phyloP scores from a whole-genome alignment of 2,888 invertebrate genomes.

The Vandiemenella viatica region DNA sequence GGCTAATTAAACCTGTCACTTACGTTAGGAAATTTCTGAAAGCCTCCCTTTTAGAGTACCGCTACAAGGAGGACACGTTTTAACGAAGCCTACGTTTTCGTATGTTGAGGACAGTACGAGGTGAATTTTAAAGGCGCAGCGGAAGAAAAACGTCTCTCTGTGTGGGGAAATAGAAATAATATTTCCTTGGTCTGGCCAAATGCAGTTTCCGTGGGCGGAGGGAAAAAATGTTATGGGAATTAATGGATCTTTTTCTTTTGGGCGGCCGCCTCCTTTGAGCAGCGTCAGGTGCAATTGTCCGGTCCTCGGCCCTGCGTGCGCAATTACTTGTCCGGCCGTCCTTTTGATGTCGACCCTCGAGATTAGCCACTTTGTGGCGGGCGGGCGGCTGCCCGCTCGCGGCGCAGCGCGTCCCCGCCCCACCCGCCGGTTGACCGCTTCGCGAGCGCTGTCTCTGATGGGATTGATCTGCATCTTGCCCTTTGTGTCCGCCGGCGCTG shows the following conservation, averaged over 20 bases:
- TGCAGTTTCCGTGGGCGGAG: no score
- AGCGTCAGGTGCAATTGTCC: not conserved
- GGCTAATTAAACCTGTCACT: no score
- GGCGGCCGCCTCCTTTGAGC: not conserved
- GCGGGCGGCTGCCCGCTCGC: no score
- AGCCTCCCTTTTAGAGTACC: no score
- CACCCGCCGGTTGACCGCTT: not conserved
- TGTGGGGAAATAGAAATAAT: not conserved
- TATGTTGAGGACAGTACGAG: no score
- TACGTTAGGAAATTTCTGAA: no score
- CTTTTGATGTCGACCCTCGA: not conserved
- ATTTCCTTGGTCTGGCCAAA: not conserved
- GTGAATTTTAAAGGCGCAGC: not conserved
- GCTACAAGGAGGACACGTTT: no score
- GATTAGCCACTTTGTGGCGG: not conserved
- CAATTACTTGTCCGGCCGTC: not conserved
- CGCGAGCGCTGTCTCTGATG: not conserved
- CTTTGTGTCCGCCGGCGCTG: no score
- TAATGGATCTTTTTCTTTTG: not conserved
- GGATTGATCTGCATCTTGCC: no score
- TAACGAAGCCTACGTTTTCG: no score
- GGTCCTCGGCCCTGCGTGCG: not conserved
- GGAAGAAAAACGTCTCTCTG: not conserved
- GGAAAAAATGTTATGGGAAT: no score
- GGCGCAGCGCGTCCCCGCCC: no score